These are phyloP conservation scores for Atherinomorus stipes DNA, from an alignment of 2,113 vertebrate genomes.

Conservation along the genomic window DNA sequence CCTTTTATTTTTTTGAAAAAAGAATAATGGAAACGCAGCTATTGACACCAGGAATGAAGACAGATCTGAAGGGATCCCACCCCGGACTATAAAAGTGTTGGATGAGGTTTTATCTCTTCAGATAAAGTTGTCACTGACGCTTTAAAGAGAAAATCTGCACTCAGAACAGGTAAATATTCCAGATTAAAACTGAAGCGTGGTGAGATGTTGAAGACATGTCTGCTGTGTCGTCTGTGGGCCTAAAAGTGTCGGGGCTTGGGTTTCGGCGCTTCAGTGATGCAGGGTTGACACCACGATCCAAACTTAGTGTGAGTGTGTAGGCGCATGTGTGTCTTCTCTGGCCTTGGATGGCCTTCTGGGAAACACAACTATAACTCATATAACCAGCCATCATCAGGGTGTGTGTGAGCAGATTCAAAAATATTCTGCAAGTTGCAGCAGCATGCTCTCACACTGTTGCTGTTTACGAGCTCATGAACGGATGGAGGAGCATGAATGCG, in stretches of 20 bases:
- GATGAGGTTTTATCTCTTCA: too few relatives aligned
- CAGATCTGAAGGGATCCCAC: too few relatives aligned
- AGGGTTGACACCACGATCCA: conserved; percentile 32
- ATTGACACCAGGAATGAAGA: too few relatives aligned
- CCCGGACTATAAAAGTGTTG: too few relatives aligned
- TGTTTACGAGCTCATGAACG: background rate
- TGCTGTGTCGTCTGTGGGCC: background rate
- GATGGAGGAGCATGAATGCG: background rate
- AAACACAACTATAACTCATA: conserved; percentile 74
- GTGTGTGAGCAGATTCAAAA: conserved; percentile 47
- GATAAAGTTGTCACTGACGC: too few relatives aligned
- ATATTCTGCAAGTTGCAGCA: conserved; percentile 19
- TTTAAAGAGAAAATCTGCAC: too few relatives aligned
- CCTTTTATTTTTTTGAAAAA: too few relatives aligned
- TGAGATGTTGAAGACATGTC: background rate
- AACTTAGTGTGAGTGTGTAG: conserved; percentile 30
- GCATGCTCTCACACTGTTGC: background rate
- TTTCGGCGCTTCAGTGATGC: conserved; percentile 26
- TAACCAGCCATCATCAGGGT: conserved; percentile 52
- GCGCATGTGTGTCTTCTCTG: conserved; percentile 41
- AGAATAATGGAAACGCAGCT: too few relatives aligned
- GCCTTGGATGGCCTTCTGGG: conserved; percentile 58
- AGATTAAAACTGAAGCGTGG: background rate
- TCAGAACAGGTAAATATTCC: too few relatives aligned
- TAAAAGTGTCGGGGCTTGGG: background rate